Evolutionary conservation across 2,113 vertebrate genomes (phyloP).

Genomic region (Erinaceus europaeus): DNA sequence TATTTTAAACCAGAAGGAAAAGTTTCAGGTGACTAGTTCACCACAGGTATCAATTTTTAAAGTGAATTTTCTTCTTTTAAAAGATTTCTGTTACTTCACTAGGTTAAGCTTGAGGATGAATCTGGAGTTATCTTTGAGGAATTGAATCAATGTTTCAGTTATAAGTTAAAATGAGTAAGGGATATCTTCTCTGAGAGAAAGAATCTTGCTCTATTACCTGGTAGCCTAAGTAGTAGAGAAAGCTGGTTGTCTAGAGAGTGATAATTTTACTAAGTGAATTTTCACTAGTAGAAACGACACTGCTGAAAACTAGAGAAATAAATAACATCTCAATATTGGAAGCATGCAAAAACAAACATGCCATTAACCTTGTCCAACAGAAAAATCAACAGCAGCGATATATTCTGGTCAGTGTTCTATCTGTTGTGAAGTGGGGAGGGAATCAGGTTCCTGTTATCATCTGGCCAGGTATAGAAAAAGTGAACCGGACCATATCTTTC

Average conservation of each 20-base stretch:
- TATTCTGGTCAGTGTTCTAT: not conserved
- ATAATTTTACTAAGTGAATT: constrained; percentile 56
- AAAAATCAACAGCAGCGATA: constrained; percentile 35
- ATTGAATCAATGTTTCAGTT: constrained; percentile 38
- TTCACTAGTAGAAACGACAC: constrained; percentile 39
- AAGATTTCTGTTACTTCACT: constrained; percentile 42
- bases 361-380: constrained; percentile 41
- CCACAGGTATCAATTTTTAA: constrained; percentile 2
- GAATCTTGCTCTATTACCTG: not conserved
- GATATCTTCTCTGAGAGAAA: constrained; percentile 7
- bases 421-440: not conserved
- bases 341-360: constrained; percentile 9
- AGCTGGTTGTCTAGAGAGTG: not conserved
- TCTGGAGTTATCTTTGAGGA: constrained; percentile 47
- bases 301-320: constrained; percentile 21
- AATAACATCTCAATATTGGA: constrained; percentile 15
- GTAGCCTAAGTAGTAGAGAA: constrained; percentile 18
- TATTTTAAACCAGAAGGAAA: constrained; percentile 49
- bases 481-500: not conserved
- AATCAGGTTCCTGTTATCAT: not conserved
- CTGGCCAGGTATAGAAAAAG: not conserved
- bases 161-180: constrained; percentile 1
- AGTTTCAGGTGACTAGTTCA: constrained; percentile 8
- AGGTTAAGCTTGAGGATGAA: constrained; percentile 29
- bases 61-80: not conserved